Evolutionary conservation across 2,888 invertebrate genomes (phyloP).

Genomic region (Erpobdella octoculata): DNA sequence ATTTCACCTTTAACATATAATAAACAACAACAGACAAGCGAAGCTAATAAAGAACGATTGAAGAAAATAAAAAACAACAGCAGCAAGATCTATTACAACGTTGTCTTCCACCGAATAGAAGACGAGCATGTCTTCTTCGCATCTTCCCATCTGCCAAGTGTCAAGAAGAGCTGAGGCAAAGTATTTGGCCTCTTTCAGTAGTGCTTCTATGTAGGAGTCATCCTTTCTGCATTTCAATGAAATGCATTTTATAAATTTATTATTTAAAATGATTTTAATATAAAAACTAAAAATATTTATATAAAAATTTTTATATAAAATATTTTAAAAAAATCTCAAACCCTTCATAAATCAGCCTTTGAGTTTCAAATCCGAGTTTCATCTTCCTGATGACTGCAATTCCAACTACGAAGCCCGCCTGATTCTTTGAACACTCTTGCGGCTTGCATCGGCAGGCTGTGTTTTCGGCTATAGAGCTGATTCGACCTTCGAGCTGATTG

Average conservation of each 20-base stretch:
- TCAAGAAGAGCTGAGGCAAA: constrained; percentile 18
- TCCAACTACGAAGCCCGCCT: constrained; percentile 19
- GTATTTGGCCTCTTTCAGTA: constrained; percentile 13
- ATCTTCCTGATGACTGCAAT: constrained; percentile 21
- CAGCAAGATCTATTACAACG: neutral
- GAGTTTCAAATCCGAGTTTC: constrained; percentile 17
- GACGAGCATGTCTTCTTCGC: constrained; percentile 25
- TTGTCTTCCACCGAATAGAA: constrained; percentile 26
- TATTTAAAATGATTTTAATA: too few relatives aligned
- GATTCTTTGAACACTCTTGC: neutral
- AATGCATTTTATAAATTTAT: neutral
- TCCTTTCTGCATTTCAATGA: neutral
- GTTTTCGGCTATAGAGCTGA: constrained; percentile 18
- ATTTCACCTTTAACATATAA: too few relatives aligned
- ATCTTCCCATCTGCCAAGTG: constrained; percentile 28
- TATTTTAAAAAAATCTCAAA: too few relatives aligned
- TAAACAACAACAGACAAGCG: neutral
- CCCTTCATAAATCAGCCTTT: constrained; percentile 12
- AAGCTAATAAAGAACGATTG: neutral
- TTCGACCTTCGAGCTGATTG: constrained; percentile 25
- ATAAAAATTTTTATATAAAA: too few relatives aligned
- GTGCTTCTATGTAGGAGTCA: neutral
- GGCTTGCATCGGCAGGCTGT: constrained; percentile 20
- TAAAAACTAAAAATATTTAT: too few relatives aligned
- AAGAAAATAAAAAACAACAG: too few relatives aligned